Evolutionary conservation across 2,888 invertebrate species (phyloP).

Genomic region (Agonopterix arenella): DNA sequence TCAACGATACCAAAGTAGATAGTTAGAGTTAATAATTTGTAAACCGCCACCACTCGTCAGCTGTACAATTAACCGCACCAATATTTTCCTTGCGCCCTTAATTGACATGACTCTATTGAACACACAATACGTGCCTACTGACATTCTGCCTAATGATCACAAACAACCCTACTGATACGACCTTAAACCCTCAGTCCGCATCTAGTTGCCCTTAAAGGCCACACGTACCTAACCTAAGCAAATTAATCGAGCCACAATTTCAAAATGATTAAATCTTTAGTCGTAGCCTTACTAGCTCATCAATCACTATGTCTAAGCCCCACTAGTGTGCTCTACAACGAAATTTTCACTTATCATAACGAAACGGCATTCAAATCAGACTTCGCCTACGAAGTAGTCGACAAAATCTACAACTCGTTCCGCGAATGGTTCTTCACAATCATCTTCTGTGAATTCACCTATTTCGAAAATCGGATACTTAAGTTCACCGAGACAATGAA

Average conservation of each 20-base stretch:
- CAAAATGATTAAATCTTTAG: constrained; percentile 8
- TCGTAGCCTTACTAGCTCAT: constrained; percentile 23
- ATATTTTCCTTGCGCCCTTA: constrained; percentile 56
- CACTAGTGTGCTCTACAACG: constrained; percentile 31
- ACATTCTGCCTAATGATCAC: constrained; percentile 49
- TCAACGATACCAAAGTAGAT: too few relatives aligned
- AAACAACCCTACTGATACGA: constrained; percentile 15
- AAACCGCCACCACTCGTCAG: constrained; percentile 15
- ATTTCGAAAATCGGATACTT: constrained; percentile 62
- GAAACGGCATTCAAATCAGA: constrained; percentile 41
- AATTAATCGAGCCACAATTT: background rate
- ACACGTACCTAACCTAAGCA: constrained; percentile 8
- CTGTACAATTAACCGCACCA: constrained; percentile 26
- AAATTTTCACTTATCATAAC: constrained; percentile 46
- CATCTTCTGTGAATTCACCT: constrained; percentile 65
- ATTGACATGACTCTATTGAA: constrained; percentile 59
- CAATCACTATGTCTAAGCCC: constrained; percentile 18
- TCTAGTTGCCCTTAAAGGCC: constrained; percentile 12
- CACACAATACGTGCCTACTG: constrained; percentile 29
- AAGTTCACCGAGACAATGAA: constrained; percentile 57
- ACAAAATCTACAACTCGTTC: constrained; percentile 57
- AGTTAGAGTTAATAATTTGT: too few relatives aligned
- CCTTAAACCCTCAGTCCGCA: constrained; percentile 41
- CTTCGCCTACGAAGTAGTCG: constrained; percentile 51
- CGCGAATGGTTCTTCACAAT: constrained; percentile 64